Evolutionary conservation across 2,888 invertebrate species (phyloP).

Genomic region (Steinernema carpocapsae): DNA sequence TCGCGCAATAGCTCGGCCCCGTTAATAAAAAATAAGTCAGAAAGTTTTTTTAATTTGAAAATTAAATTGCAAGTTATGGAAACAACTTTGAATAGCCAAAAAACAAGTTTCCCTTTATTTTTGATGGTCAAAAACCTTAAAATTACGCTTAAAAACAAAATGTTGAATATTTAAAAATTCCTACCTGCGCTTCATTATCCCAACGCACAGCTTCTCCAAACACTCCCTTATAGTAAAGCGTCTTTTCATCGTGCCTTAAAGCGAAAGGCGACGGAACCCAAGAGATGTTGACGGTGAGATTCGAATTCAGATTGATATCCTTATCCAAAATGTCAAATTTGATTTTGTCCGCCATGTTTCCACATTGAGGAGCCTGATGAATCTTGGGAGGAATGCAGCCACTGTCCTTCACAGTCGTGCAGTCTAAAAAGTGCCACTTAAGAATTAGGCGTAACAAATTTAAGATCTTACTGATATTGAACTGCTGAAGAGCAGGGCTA

Average conservation of each 20-base stretch:
- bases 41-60: too few relatives aligned
- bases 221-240: not conserved
- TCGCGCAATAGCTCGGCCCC: too few relatives aligned
- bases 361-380: constrained; percentile 55
- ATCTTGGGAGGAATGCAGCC: constrained; percentile 48
- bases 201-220: not conserved
- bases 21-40: too few relatives aligned
- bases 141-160: too few relatives aligned
- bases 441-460: too few relatives aligned
- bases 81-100: too few relatives aligned
- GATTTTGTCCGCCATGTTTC: constrained; percentile 33
- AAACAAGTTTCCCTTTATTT: too few relatives aligned
- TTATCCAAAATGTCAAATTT: not conserved
- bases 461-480: constrained; percentile 52
- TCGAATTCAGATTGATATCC: not conserved
- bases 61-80: too few relatives aligned
- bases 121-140: too few relatives aligned
- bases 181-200: too few relatives aligned
- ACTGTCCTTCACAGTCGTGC: constrained; percentile 57
- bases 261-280: not conserved
- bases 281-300: not conserved
- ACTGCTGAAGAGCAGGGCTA: constrained; percentile 46
- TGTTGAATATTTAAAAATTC: too few relatives aligned
- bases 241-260: not conserved
- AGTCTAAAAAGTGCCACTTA: constrained; percentile 48